Percentiles rank a stretch among this genome's conserved stretches.
These are phyloP conservation scores for Mythimna vitellina DNA, from an alignment of 2,888 invertebrate species.

Conservation along the genomic window DNA sequence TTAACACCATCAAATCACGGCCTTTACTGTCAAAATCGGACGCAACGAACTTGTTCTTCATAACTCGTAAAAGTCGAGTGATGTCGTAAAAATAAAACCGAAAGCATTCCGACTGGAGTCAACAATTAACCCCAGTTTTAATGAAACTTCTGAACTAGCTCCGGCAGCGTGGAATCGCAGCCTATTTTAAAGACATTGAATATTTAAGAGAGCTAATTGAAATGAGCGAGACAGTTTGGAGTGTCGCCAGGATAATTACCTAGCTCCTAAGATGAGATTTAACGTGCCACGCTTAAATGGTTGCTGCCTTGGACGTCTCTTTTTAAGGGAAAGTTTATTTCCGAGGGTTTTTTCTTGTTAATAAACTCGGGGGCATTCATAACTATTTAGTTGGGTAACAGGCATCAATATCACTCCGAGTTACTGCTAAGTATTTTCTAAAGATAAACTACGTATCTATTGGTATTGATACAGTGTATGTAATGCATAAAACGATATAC, in stretches of 20 bases:
- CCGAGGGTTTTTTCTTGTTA: constrained; percentile 43
- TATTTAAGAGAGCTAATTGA: constrained; percentile 91
- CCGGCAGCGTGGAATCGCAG: constrained; percentile 80
- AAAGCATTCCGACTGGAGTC: constrained; percentile 81
- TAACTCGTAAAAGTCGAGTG: constrained; percentile 80
- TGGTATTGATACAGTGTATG: not conserved
- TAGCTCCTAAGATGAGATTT: constrained; percentile 89
- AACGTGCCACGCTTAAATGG: constrained; percentile 87
- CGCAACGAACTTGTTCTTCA: constrained; percentile 74
- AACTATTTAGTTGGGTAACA: constrained; percentile 1
- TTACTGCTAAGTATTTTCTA: not conserved
- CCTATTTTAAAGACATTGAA: constrained; percentile 91
- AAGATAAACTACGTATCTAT: not conserved
- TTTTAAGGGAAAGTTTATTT: constrained; percentile 58
- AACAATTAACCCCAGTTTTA: constrained; percentile 87
- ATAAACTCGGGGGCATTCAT: constrained; percentile 39
- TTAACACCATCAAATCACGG: constrained; percentile 70
- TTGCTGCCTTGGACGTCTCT: constrained; percentile 53
- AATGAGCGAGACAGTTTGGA: constrained; percentile 90
- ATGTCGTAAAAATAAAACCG: constrained; percentile 84
- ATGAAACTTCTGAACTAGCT: constrained; percentile 88
- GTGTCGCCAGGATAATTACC: constrained; percentile 90
- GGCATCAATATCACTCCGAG: not conserved
- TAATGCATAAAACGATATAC: no score
- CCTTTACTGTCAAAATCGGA: constrained; percentile 73